Percentiles rank a stretch among this genome's conserved stretches.
Evolutionary conservation across 2,888 invertebrate species (phyloP).

Genomic region (Eugnorisma glareosa): DNA sequence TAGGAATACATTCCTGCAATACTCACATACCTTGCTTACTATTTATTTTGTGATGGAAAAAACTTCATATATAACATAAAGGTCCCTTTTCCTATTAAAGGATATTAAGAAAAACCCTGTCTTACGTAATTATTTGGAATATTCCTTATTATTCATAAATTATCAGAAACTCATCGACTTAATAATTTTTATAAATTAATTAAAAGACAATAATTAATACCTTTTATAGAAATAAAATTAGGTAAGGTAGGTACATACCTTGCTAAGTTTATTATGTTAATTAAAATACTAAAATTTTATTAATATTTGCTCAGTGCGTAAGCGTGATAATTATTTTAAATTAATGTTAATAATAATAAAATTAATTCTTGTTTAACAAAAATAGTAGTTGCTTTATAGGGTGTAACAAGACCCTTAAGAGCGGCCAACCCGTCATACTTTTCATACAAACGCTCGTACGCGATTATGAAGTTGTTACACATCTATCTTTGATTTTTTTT

Average conservation of each 20-base stretch:
- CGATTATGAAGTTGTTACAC: no score
- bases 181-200: background rate
- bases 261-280: background rate
- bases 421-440: no score
- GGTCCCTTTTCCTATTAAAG: background rate
- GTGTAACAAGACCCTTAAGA: no score
- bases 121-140: conserved; percentile 1
- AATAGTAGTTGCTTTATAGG: background rate
- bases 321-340: background rate
- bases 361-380: background rate
- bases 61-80: background rate
- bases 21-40: background rate
- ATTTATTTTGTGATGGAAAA: background rate
- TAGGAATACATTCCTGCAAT: background rate
- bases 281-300: background rate
- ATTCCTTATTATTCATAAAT: background rate
- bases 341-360: background rate
- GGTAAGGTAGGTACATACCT: background rate
- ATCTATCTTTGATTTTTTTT: no score
- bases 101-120: background rate
- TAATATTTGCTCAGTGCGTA: background rate
- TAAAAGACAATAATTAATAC: background rate
- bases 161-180: background rate
- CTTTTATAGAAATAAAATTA: background rate
- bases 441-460: no score